Conservation (phyloP, 2,113 vertebrate species). For the Arenaria interpres region DNA sequence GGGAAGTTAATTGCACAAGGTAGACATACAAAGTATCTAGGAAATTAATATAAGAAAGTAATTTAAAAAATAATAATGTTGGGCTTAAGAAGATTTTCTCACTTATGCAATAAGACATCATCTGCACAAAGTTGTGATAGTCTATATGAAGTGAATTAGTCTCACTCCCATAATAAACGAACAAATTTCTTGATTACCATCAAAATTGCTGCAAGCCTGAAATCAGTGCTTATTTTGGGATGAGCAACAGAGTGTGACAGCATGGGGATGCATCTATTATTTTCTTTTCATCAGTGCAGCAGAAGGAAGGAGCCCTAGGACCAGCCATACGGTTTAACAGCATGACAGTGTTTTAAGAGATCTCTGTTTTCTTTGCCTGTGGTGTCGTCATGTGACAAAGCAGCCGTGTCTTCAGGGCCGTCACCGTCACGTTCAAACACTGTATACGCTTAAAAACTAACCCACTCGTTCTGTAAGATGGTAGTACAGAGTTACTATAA, state of each 20-base stretch:
- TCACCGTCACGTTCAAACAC: background rate
- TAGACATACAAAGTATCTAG: constrained; percentile 92
- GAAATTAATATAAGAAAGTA: constrained; percentile 49
- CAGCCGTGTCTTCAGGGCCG: background rate
- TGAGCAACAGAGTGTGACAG: background rate
- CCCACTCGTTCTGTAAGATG: background rate
- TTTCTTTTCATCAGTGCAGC: background rate
- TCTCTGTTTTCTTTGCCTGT: background rate
- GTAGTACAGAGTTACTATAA: background rate
- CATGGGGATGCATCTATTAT: background rate
- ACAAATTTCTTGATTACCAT: background rate
- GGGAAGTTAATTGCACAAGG: constrained; percentile 94
- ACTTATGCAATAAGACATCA: background rate
- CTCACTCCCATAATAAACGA: background rate
- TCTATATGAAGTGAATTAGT: background rate
- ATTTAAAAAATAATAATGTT: background rate
- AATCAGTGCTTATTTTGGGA: background rate
- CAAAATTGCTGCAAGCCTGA: background rate
- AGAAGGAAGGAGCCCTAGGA: background rate
- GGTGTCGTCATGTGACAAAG: background rate
- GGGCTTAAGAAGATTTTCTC: background rate
- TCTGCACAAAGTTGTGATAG: background rate
- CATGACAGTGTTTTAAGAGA: background rate
- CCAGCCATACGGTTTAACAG: background rate
- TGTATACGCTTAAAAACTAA: background rate